Percentiles rank a stretch among this genome's conserved stretches.
phyloP scores from a whole-genome alignment of 2,797 vertebrate genomes.

The Pelobates cultripes region DNA sequence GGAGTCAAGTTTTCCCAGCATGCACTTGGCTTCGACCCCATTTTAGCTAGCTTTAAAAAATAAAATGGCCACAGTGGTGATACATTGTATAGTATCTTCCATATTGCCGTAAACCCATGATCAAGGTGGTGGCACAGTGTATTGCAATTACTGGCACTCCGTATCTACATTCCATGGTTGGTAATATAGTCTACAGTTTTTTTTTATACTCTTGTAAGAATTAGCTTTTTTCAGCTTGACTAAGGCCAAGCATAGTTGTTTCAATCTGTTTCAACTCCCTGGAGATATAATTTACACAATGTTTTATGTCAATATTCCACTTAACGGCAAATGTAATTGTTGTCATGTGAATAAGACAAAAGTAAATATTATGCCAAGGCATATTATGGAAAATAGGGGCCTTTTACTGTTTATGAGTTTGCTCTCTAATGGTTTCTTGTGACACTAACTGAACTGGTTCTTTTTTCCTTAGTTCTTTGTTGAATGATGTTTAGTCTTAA shows the following conservation, averaged over 20 bases:
- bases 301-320: background rate
- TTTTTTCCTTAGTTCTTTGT: background rate
- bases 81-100: no score
- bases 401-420: background rate
- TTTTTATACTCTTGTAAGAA: no score
- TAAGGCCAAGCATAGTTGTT: background rate
- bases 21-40: no score
- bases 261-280: background rate
- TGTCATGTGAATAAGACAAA: background rate
- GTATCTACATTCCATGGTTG: no score
- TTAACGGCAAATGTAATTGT: background rate
- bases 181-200: no score
- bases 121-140: no score
- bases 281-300: conserved; percentile 10
- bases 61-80: no score
- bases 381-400: background rate
- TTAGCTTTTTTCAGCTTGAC: no score
- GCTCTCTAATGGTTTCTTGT: background rate
- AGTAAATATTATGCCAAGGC: background rate
- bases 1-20: no score
- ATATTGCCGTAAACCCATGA: no score
- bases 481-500: background rate
- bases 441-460: background rate
- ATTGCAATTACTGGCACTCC: no score
- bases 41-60: no score